These are phyloP conservation scores for Drosophila santomea DNA, from an alignment of 1,140 invertebrate species.

Conservation along the genomic window DNA sequence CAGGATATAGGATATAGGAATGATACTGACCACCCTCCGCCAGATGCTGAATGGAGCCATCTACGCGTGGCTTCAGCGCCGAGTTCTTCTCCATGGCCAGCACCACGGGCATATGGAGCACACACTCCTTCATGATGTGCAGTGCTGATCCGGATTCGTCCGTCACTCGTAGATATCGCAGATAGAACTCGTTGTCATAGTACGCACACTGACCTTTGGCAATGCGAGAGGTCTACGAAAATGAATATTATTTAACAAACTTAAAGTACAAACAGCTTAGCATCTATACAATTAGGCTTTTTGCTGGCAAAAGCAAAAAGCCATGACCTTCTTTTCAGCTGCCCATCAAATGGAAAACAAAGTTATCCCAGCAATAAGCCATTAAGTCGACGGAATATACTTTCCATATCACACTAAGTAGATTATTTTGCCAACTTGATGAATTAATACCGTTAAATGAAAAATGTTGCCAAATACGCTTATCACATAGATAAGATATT, in stretches of 20 bases:
- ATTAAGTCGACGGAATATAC: constrained; percentile 3
- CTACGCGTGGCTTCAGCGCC: constrained; percentile 89
- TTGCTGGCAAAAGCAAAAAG: no score
- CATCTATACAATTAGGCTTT: neutral
- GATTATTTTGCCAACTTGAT: constrained; percentile 9
- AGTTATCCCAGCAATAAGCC: neutral
- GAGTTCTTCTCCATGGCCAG: constrained; percentile 93
- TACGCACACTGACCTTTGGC: constrained; percentile 90
- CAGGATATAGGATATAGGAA: no score
- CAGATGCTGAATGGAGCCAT: constrained; percentile 88
- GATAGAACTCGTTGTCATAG: constrained; percentile 91
- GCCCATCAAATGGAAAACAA: neutral
- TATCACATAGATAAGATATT: constrained; percentile 35
- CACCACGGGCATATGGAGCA: constrained; percentile 92
- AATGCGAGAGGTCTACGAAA: constrained; percentile 85
- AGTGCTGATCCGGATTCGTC: constrained; percentile 87
- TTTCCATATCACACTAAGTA: constrained; percentile 14
- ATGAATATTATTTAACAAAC: neutral
- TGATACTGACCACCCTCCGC: constrained; percentile 88
- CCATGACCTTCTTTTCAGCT: neutral
- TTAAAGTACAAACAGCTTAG: neutral
- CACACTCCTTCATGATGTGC: constrained; percentile 92
- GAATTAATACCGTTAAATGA: constrained; percentile 22
- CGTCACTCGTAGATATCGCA: constrained; percentile 88
- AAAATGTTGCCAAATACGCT: constrained; percentile 17